Base-by-base conservation (phyloP, 2,797 vertebrate genomes). In the Anguilla marmorata region DNA sequence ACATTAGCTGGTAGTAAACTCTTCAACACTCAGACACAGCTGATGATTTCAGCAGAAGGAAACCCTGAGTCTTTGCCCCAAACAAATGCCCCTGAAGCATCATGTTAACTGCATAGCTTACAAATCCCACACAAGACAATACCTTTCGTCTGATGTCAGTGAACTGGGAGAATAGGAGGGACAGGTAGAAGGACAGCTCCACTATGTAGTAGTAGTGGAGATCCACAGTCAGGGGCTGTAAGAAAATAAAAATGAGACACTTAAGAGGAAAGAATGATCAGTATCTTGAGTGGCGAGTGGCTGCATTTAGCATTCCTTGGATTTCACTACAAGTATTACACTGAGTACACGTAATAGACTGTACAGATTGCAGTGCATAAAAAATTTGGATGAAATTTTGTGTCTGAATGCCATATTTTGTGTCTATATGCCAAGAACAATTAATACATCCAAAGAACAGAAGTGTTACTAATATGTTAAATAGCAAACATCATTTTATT, bases 101-200 rank as follows among this genome's bases (percentile, higher is more conserved):
- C 21, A 72, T 14, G 9, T 14, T 8, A 24, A 50, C 24, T 16
- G 83, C 7, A 16, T 4, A 1, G 16, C 0, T 48, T n/a, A 33
- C 24, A 48, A 66, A 66, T 86, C 56, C 58, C 27, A 41, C 37
- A 21, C 8, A 19, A 45, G 16, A 41, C 4, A 3, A 95, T 98
- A 99, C 99, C 99, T 99, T 99, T 95, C 98, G 97, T 96, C 96
- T 99, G 96, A 99, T 98, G 89, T 99, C 99, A 92, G 96, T 98
- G 94, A 99, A 99, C 91, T 99, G 98, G 91, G 98, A 98, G 95
- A 99, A 98, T 95, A 98, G 97, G 93, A 99, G 94, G 87, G 99
- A 99, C 95, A 98, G 97, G 94, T 99, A 99, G 96, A 97, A 99
- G 0, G 98, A 98, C 92, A 99, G 95, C 94, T 99, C 97, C 94